A percentile compares a stretch with the other conserved stretches of the same genome.
These are phyloP conservation scores for Balaeniceps rex DNA, from an alignment of 2,113 vertebrate genomes.

Conservation along the genomic window DNA sequence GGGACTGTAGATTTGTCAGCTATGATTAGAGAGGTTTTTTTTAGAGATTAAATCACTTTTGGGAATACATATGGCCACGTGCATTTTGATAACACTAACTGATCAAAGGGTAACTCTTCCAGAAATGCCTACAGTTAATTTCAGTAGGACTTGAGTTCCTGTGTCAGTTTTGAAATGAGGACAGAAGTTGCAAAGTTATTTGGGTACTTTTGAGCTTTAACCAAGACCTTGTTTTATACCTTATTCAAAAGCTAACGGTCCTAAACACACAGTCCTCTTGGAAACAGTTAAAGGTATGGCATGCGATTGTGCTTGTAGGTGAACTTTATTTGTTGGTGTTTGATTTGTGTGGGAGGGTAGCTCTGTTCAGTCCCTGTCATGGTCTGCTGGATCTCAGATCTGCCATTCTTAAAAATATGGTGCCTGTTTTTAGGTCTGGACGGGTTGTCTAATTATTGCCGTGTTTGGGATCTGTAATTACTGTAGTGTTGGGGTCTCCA, in stretches of 20 bases:
- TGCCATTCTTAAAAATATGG: neutral
- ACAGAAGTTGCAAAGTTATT: neutral
- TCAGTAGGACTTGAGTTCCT: neutral
- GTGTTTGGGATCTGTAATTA: neutral
- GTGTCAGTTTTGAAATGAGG: neutral
- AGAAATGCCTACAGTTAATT: neutral
- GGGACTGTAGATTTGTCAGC: neutral
- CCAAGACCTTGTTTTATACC: neutral
- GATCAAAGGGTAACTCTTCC: neutral
- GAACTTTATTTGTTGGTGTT: neutral
- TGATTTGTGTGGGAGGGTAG: neutral
- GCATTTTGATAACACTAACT: neutral
- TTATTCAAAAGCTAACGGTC: neutral
- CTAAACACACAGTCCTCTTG: neutral
- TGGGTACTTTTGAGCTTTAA: neutral
- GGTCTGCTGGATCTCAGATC: neutral
- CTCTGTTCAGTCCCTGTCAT: neutral
- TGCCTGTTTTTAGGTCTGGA: neutral
- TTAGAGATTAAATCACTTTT: neutral
- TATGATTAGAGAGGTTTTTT: neutral
- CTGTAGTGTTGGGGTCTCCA: neutral
- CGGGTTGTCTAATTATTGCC: neutral
- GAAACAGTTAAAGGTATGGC: neutral
- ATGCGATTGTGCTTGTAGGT: neutral
- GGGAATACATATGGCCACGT: neutral